These are phyloP conservation scores for Apoderus coryli DNA, from an alignment of 2,888 invertebrate genomes.

Conservation along the genomic window DNA sequence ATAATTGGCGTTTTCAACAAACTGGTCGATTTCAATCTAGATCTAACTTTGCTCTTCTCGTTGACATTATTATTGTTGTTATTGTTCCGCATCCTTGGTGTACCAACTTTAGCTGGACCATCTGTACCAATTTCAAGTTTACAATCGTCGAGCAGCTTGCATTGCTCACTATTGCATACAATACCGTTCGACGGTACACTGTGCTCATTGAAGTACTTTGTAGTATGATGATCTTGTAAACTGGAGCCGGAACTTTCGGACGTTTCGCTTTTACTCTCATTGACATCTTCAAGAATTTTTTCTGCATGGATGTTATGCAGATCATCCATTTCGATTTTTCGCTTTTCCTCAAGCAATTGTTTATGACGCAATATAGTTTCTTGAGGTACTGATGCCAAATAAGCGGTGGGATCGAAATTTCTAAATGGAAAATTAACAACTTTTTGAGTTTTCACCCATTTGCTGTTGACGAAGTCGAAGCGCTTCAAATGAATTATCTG, in stretches of 20 bases:
- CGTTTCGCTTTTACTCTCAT: slow-evolving; percentile 11
- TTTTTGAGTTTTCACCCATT: slow-evolving; percentile 92
- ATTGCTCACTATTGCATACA: slow-evolving; percentile 14
- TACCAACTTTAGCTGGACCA: too few species aligned
- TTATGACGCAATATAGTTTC: slow-evolving; percentile 55
- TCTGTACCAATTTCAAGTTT: too few species aligned
- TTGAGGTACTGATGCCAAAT: slow-evolving; percentile 68
- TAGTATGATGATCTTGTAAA: too few species aligned
- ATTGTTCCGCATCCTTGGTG: too few species aligned
- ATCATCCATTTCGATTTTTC: slow-evolving; percentile 20
- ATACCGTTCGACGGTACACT: slow-evolving; percentile 36
- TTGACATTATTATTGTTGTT: slow-evolving; percentile 1
- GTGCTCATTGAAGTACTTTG: too few species aligned
- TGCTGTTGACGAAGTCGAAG: slow-evolving; percentile 78
- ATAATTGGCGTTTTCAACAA: slow-evolving; percentile 49
- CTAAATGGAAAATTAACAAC: slow-evolving; percentile 79
- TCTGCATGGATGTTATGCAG: slow-evolving; percentile 9
- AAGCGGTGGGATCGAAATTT: slow-evolving; percentile 76
- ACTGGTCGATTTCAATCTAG: slow-evolving; percentile 54
- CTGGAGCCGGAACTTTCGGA: slow-evolving; percentile 3
- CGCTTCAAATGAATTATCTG: slow-evolving; percentile 86
- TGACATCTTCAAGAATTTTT: slow-evolving; percentile 14
- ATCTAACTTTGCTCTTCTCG: slow-evolving; percentile 28
- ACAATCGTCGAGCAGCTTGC: slow-evolving; percentile 13
- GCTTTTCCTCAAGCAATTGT: slow-evolving; percentile 38